Evolutionary conservation across 2,113 vertebrate genomes (phyloP), one percentile per base, ranked within the genome.

Genomic region (Bubo blakistoni): DNA sequence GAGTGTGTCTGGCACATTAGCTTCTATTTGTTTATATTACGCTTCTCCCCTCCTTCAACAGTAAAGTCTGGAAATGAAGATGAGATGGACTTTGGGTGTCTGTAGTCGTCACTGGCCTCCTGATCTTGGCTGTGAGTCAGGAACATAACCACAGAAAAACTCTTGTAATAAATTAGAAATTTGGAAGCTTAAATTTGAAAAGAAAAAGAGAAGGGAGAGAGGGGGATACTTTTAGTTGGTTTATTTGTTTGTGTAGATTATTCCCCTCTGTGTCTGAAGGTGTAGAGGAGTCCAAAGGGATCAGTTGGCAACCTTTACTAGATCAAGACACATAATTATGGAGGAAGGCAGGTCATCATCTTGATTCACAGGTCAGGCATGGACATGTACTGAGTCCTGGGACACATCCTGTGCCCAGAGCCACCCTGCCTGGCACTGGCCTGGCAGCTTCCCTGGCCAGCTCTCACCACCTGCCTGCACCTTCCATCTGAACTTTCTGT

Each of bases 111-210:
- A 89, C 40, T 61, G 78, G 67, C 36, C 59, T 90, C 83, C 83
- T 92, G 86, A 92, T 94, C 73, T 86, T 94, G 93, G 73, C 86
- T 88, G 25, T 90, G 80, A 92, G 61, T 76, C 91, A 82, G 81
- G 91, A 84, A 26, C 42, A 78, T 69, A 87, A 89, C 59, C 67
- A 46, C 63, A 91, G 72, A 34, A 91, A 61, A 73, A 76, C 38
- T 81, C 61, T 61, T 76, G 77, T 70, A 95, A 82, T 46, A 90
- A 92, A 82, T 77, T 16, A 87, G 36, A 74, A 46, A 73, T 94
- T 76, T 91, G 36, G 54, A 82, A 84, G n/a, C 81, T 94, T 87
- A 66, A 62, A 73, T 91, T 66, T 29, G n/a, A 79, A 80, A 93
- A 63, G 40, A 58, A 54, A 76, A 88, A 79, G 38, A 71, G 57